Base-by-base conservation (phyloP, 2,113 vertebrate species). In the Pantherophis guttatus region DNA sequence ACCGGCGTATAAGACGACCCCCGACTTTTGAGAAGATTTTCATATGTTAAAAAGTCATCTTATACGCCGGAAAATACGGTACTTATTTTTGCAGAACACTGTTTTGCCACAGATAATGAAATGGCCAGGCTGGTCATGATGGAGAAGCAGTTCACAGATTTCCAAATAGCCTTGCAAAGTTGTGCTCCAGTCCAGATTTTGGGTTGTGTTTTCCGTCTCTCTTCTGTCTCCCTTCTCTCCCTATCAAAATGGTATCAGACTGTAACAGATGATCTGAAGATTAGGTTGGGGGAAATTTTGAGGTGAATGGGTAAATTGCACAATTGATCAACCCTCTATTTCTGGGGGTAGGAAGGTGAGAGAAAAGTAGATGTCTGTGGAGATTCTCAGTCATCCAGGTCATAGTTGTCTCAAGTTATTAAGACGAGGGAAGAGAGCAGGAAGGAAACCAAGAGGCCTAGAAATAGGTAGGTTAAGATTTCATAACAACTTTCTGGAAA, bases 131-230 rank as follows among this genome's bases (percentile, higher is more conserved):
- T 98, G 50, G 98, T 98, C 90, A 81, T 98, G 13, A 0, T 99
- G 93, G 98, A 98, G 96, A 98, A 98, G 91, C 98, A 98, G 94
- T 52, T 94, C 0, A 97, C 98, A 98, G 98, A 99, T 96, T 97
- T 97, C 70, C 97, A 97, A 33, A 97, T 97, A 11, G 95, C 90
- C 96, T 98, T 93, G 96, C 94, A 91, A 95, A 4, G 44, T 0
- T 98, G 44, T 97, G 97, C 96, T 98, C 98, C 93, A 89, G 1
- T 54, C 95, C 95, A 1, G 97, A 99, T 23, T 97, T 96, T 1
- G 39, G 39, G 39, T 44, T 44, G 39, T 44, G 39, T 44, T 44
- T 44, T 44, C 39, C 3, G 39, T 44, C 39, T 44, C 39, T 44
- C 39, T 88, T 87, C 29, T 55, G 5, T 21, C 62, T 65, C 26